Evolutionary conservation across 2,888 invertebrate genomes (phyloP).

Genomic region (Caenorhabditis drosophilae): DNA sequence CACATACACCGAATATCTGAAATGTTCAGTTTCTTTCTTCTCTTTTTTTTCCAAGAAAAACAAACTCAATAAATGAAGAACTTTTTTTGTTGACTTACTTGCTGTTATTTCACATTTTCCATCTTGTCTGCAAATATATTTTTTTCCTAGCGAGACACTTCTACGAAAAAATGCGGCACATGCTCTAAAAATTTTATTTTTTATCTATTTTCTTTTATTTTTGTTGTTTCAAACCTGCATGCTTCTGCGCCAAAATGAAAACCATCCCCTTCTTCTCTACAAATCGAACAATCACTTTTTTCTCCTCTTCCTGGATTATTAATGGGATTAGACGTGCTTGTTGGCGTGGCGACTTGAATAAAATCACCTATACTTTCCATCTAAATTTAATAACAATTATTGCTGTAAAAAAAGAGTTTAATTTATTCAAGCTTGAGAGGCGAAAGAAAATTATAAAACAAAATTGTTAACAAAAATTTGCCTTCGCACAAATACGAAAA

Average conservation of each 20-base stretch:
- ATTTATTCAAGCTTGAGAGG: too few species aligned
- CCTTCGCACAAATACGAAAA: too few species aligned
- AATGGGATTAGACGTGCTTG: background rate
- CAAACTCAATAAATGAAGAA: too few species aligned
- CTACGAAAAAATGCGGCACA: conserved; percentile 36
- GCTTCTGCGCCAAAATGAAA: conserved; percentile 37
- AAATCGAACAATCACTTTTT: conserved; percentile 18
- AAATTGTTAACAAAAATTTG: too few species aligned
- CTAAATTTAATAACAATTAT: too few species aligned
- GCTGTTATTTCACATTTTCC: conserved; percentile 25
- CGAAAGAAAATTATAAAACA: too few species aligned
- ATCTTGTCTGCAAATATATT: conserved; percentile 15
- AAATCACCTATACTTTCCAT: too few species aligned
- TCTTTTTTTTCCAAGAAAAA: too few species aligned
- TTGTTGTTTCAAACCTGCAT: conserved; percentile 16
- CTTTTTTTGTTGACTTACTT: too few species aligned
- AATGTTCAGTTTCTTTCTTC: too few species aligned
- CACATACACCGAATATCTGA: conserved; percentile 33
- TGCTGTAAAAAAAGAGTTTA: too few species aligned
- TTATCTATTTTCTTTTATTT: background rate
- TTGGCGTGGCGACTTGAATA: too few species aligned
- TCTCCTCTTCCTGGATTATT: conserved; percentile 2
- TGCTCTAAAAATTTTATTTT: conserved; percentile 10
- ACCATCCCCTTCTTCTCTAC: conserved; percentile 26
- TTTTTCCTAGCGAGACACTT: conserved; percentile 21